Evolutionary conservation across 2,797 vertebrate species (phyloP).

Genomic region (Melanotaenia maccullochi): DNA sequence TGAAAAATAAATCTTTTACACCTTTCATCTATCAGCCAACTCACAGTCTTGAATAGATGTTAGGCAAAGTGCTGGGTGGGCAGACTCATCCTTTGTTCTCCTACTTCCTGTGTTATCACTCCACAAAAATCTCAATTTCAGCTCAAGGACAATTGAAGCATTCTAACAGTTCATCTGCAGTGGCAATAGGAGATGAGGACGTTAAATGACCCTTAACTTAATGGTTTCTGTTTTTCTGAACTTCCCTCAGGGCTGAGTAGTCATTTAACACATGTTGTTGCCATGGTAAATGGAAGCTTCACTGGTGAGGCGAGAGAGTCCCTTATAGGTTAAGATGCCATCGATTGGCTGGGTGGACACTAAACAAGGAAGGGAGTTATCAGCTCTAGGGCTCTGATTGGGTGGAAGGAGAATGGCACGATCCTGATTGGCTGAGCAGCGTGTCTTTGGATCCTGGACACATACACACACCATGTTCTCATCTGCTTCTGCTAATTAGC

Average conservation of each 20-base stretch:
- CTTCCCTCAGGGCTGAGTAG: constrained; percentile 64
- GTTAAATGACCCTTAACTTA: constrained; percentile 75
- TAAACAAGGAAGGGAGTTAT: constrained; percentile 41
- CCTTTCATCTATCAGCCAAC: too few species aligned
- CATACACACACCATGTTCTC: constrained; percentile 70
- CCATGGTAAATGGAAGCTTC: constrained; percentile 67
- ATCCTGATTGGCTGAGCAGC: constrained; percentile 61
- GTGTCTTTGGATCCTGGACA: constrained; percentile 62
- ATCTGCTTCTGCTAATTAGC: constrained; percentile 82
- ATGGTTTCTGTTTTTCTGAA: constrained; percentile 71
- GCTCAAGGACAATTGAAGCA: constrained; percentile 64
- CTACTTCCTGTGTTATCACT: background rate
- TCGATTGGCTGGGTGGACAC: constrained; percentile 57
- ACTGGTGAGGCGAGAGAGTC: constrained; percentile 33
- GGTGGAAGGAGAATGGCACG: constrained; percentile 26
- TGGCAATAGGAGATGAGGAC: constrained; percentile 48
- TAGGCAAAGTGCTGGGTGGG: too few species aligned
- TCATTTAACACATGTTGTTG: constrained; percentile 71
- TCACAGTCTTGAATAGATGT: too few species aligned
- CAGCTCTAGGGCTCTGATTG: constrained; percentile 50
- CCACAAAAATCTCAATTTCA: constrained; percentile 51
- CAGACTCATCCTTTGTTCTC: too few species aligned
- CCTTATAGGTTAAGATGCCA: constrained; percentile 62
- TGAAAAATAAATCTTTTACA: too few species aligned
- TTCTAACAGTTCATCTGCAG: constrained; percentile 64